Conservation (phyloP, 2,888 invertebrate species). For the Amiota minor region DNA sequence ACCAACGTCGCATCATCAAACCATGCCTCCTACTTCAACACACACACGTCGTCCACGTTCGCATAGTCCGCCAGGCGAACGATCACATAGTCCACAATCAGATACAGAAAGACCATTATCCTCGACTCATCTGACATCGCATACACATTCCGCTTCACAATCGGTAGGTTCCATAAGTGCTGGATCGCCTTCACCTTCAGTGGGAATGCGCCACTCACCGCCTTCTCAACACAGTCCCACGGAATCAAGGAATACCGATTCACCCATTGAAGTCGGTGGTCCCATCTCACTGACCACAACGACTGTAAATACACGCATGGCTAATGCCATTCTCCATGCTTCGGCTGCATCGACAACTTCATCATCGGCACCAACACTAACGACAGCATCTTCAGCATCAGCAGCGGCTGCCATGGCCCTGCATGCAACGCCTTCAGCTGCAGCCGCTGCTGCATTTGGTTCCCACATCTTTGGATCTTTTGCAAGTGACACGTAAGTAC, state of each 20-base stretch:
- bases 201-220: slow-evolving; percentile 63
- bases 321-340: slow-evolving; percentile 37
- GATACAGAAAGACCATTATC: slow-evolving; percentile 73
- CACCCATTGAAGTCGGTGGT: slow-evolving; percentile 75
- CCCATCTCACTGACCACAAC: slow-evolving; percentile 71
- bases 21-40: background rate
- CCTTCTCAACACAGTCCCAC: slow-evolving; percentile 74
- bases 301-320: slow-evolving; percentile 48
- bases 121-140: slow-evolving; percentile 69
- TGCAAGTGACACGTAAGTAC: slow-evolving; percentile 76
- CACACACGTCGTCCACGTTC: slow-evolving; percentile 62
- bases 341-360: slow-evolving; percentile 41
- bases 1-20: slow-evolving; percentile 16
- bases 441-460: slow-evolving; percentile 78
- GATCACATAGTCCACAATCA: slow-evolving; percentile 69
- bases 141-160: slow-evolving; percentile 71
- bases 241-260: slow-evolving; percentile 77
- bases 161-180: slow-evolving; percentile 76
- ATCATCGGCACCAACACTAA: slow-evolving; percentile 62
- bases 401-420: slow-evolving; percentile 58
- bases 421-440: slow-evolving; percentile 47
- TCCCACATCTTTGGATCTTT: slow-evolving; percentile 81
- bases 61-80: slow-evolving; percentile 65
- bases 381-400: slow-evolving; percentile 59
- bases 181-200: slow-evolving; percentile 71